Conservation (phyloP, 2,797 vertebrate genomes). For the Cephalopachus bancanus region DNA sequence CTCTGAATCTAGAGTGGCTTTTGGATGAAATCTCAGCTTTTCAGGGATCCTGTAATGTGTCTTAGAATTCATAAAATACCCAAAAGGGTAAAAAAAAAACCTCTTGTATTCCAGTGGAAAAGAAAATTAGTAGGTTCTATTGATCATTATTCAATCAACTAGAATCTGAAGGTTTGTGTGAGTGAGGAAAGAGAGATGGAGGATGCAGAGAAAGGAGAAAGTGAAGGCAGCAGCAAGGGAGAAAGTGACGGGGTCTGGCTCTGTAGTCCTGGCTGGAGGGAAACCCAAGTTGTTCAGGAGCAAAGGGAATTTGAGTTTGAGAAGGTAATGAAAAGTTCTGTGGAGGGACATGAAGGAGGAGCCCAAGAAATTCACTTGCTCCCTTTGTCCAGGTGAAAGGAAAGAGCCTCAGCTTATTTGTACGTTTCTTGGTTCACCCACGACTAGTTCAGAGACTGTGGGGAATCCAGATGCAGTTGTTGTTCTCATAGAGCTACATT, state of each 20-base stretch:
- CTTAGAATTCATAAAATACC: neutral
- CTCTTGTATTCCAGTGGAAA: neutral
- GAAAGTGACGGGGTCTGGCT: too few relatives aligned
- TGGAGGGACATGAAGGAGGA: neutral
- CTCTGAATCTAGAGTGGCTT: conserved; percentile 74
- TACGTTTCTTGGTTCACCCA: conserved; percentile 63
- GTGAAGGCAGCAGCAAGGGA: neutral
- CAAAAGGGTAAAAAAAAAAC: neutral
- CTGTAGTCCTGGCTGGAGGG: neutral
- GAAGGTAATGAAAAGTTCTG: neutral
- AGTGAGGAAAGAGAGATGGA: neutral
- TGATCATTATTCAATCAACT: neutral
- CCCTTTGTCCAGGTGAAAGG: neutral
- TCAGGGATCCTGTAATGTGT: conserved; percentile 22
- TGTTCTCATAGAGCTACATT: conserved; percentile 68
- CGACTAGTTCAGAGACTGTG: conserved; percentile 45
- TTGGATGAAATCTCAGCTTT: conserved; percentile 79
- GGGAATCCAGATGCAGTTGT: conserved; percentile 73
- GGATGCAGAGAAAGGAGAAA: neutral
- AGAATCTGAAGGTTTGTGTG: neutral
- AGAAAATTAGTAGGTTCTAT: neutral
- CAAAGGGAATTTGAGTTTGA: neutral
- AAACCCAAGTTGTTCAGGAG: neutral
- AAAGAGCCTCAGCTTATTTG: neutral
- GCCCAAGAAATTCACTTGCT: conserved; percentile 21